phyloP scores from a whole-genome alignment of 2,113 vertebrate genomes.

The Progne subis region DNA sequence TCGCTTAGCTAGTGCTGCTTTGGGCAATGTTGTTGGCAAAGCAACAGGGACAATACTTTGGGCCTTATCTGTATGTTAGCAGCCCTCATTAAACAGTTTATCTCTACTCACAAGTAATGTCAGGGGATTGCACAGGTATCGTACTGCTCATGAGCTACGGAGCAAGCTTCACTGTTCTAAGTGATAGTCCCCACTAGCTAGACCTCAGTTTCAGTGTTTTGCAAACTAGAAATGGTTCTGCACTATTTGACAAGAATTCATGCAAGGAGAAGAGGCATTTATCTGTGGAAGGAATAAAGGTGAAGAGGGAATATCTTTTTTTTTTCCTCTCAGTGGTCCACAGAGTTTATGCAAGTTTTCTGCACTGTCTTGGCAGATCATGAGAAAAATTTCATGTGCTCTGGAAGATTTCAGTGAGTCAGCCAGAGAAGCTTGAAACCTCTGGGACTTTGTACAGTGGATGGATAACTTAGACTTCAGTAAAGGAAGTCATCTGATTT shows the following conservation, averaged over 20 bases:
- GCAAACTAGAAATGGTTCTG: background rate
- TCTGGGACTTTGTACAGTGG: background rate
- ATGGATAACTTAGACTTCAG: background rate
- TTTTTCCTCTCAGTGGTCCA: background rate
- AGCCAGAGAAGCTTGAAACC: constrained; percentile 8
- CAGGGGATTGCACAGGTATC: background rate
- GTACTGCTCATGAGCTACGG: background rate
- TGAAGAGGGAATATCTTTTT: background rate
- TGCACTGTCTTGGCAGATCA: background rate
- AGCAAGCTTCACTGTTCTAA: background rate
- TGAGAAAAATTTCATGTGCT: background rate
- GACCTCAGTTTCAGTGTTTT: background rate
- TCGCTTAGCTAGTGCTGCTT: background rate
- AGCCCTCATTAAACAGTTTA: constrained; percentile 32
- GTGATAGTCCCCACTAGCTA: background rate
- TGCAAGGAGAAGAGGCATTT: background rate
- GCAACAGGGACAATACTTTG: background rate
- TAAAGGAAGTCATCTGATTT: background rate
- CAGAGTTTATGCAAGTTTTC: background rate
- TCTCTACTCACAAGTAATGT: background rate
- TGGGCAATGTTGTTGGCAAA: background rate
- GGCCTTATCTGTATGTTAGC: constrained; percentile 18
- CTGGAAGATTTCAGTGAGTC: background rate
- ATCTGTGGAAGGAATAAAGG: background rate
- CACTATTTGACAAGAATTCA: background rate